Base-by-base conservation (phyloP, 2,113 vertebrate species). In the Apaloderma vittatum region DNA sequence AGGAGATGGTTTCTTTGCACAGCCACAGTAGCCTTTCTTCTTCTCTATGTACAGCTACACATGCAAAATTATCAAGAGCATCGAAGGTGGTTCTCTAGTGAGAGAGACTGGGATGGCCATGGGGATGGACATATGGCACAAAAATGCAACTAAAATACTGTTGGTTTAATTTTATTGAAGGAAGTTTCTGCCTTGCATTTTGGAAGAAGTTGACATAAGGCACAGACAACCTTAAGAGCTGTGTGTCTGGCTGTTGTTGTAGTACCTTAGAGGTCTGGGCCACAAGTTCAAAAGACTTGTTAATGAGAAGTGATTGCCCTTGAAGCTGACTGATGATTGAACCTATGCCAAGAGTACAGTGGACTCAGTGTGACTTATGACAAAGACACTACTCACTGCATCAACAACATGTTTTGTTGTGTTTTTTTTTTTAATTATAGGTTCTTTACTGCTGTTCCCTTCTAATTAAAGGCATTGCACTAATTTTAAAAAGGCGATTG, bases 381-480 rank as follows among this genome's bases (percentile, higher is more conserved):
- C 92, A 88, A 95, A 93, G 81, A 58, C 70, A 46, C 62, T 37
- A 49, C 34, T 85, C 75, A 86, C 51, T 86, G 55, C 85, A 83
- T 86, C 74, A 62, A 45, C 29, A 36, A 79, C 29, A 4, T 7
- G 15, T 32, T 46, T 22, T 22, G 9, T 4, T 43, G 40, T 71
- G 21, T 49, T 12, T 43, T 61, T 16, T 46, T 54, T n/a, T 66
- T 49, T 54, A 96, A 96, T 96, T 93, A 94, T 8, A 86, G 40
- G 58, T 52, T 95, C 74, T 90, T 58, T 54, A 49, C 93, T 93
- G 73, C 40, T 58, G 45, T 70, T 90, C 54, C 85, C 76, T 65
- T 94, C 74, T 94, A 96, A 96, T 96, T 93, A 94, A 91, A 79
- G 62, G 74, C n/a, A 59, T 26, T 32, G 37, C 62, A 70, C 49